Percentiles rank a stretch among this genome's conserved stretches.
phyloP scores from a whole-genome alignment of 2,113 vertebrate species.

The Numida meleagris region DNA sequence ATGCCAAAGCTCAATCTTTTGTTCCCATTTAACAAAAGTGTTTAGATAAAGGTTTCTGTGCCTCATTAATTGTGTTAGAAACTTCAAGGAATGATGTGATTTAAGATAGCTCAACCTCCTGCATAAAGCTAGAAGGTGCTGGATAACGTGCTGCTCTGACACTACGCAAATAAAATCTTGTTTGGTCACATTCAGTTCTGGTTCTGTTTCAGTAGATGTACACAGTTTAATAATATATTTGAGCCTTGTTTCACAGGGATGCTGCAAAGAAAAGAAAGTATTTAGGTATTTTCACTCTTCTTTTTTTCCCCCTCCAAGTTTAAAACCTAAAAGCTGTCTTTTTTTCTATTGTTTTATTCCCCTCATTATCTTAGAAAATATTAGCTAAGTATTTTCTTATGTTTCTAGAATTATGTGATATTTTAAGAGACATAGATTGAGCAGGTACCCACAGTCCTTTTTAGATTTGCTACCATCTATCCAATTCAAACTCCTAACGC shows the following conservation, averaged over 20 bases:
- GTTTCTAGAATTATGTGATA: neutral
- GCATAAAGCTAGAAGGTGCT: neutral
- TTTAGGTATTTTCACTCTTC: neutral
- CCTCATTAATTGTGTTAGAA: neutral
- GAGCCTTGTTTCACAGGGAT: neutral
- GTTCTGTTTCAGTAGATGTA: neutral
- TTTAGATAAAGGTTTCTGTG: slow-evolving; percentile 19
- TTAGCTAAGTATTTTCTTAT: neutral
- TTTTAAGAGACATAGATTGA: neutral
- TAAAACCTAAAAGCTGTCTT: neutral
- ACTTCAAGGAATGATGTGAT: neutral
- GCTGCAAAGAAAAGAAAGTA: neutral
- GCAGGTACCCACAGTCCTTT: neutral
- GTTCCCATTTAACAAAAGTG: neutral
- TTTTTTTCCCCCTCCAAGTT: neutral
- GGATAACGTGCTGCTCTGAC: neutral
- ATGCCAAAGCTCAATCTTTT: neutral
- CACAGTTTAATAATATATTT: neutral
- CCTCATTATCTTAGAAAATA: neutral
- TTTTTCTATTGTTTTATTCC: neutral
- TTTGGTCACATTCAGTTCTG: neutral
- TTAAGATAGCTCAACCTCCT: neutral
- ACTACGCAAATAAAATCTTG: neutral
- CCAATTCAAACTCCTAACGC: neutral
- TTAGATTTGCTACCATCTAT: neutral